A percentile compares a stretch with the other conserved stretches of the same genome.
Conservation (phyloP, 1,140 invertebrate species). For the Diprion similis region DNA sequence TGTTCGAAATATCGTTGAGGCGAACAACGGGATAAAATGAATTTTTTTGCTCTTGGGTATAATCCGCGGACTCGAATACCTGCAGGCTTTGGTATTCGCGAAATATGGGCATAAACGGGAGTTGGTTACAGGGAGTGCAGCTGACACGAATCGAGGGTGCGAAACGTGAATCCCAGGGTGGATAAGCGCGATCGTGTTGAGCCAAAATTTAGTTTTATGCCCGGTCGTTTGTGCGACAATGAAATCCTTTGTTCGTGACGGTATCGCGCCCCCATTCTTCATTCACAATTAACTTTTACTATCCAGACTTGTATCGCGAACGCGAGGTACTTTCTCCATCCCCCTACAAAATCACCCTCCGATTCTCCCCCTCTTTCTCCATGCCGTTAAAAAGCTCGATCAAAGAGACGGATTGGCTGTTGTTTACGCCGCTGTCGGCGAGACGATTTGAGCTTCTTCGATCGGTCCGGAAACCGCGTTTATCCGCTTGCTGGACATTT, state of each 20-base stretch:
- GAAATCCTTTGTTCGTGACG: background rate
- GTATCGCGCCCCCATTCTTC: background rate
- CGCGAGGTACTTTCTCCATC: background rate
- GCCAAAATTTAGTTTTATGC: conserved; percentile 5
- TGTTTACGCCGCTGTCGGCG: background rate
- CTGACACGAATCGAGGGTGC: too few species aligned
- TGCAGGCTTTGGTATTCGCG: too few species aligned
- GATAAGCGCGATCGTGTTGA: background rate
- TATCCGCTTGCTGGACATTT: too few species aligned
- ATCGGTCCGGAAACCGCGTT: too few species aligned
- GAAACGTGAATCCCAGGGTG: background rate
- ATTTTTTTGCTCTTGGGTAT: too few species aligned
- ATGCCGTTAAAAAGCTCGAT: background rate
- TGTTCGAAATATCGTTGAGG: too few species aligned
- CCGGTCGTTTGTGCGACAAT: conserved; percentile 2
- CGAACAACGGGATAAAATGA: too few species aligned
- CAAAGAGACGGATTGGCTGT: background rate
- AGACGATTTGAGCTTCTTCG: too few species aligned
- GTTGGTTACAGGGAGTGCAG: too few species aligned
- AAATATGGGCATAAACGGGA: too few species aligned
- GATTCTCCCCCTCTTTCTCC: background rate
- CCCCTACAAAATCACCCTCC: background rate
- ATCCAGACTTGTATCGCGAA: background rate
- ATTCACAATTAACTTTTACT: conserved; percentile 2
- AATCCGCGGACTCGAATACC: too few species aligned